Evolutionary conservation across 2,797 vertebrate species (phyloP).

Genomic region (Sebastolobus alascanus): DNA sequence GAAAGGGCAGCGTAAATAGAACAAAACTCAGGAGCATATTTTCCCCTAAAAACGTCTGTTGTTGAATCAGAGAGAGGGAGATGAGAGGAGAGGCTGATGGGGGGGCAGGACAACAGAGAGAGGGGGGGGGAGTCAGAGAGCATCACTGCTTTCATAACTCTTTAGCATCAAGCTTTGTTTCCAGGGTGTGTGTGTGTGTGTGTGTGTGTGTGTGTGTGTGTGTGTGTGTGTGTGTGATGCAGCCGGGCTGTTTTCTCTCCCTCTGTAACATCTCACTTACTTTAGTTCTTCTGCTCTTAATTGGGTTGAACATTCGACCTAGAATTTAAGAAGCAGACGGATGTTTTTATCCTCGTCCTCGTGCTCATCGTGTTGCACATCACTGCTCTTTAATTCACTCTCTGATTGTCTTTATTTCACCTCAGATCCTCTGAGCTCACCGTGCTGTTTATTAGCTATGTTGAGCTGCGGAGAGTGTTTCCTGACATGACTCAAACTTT

Average conservation of each 20-base stretch:
- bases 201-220: neutral
- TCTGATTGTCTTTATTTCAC: neutral
- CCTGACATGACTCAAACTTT: neutral
- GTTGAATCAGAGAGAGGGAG: neutral
- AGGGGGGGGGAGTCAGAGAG: conserved; percentile 29
- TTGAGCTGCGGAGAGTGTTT: neutral
- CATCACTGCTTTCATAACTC: conserved; percentile 37
- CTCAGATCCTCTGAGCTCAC: neutral
- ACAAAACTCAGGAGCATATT: conserved; percentile 46
- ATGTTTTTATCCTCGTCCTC: neutral
- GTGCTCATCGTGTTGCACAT: neutral
- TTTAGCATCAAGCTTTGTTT: conserved; percentile 52
- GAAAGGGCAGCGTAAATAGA: conserved; percentile 53
- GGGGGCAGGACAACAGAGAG: neutral
- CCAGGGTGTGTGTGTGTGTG: neutral
- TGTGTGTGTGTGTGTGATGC: neutral
- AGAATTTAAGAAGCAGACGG: neutral
- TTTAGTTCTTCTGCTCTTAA: conserved; percentile 17
- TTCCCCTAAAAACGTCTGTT: conserved; percentile 21
- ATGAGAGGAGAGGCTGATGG: neutral
- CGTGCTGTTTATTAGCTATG: too few species aligned
- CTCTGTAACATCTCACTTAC: conserved; percentile 28
- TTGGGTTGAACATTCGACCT: neutral
- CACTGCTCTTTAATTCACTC: neutral
- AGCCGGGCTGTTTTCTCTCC: neutral